A percentile compares a stretch with the other conserved stretches of the same genome.
These are phyloP conservation scores for Scelioninae gen. 1 DNA, from an alignment of 2,888 invertebrate species.

Conservation along the genomic window DNA sequence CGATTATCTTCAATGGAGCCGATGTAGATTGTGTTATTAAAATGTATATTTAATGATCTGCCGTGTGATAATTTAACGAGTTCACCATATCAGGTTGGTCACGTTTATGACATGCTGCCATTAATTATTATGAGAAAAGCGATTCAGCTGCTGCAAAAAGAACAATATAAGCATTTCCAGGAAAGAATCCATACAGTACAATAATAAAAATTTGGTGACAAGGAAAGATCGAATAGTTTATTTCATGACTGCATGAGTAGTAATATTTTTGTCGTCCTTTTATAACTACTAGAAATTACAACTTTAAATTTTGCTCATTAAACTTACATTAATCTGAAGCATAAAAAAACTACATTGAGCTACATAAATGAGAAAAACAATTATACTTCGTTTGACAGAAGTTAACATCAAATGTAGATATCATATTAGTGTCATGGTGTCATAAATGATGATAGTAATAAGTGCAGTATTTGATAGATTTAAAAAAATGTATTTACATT, in stretches of 20 bases:
- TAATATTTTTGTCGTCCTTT: conserved; percentile 28
- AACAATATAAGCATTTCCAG: conserved; percentile 23
- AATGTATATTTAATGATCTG: conserved; percentile 47
- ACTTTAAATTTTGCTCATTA: conserved; percentile 48
- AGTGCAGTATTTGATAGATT: too few species aligned
- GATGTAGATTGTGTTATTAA: conserved; percentile 31
- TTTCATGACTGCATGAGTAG: conserved; percentile 9
- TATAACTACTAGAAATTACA: conserved; percentile 39
- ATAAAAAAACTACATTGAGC: conserved; percentile 40
- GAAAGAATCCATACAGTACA: background rate
- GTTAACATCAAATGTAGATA: conserved; percentile 7
- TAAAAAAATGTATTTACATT: too few species aligned
- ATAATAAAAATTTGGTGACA: conserved; percentile 33
- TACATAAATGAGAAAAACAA: conserved; percentile 36
- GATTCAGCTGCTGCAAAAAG: conserved; percentile 56
- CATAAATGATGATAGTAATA: too few species aligned
- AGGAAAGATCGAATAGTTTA: conserved; percentile 29
- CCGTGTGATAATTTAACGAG: conserved; percentile 75
- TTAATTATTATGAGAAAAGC: conserved; percentile 75
- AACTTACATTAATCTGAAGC: conserved; percentile 36
- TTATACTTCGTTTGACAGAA: conserved; percentile 5
- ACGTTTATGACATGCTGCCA: conserved; percentile 74
- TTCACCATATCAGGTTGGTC: conserved; percentile 65
- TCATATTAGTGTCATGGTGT: background rate
- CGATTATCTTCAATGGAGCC: conserved; percentile 13